Base-by-base conservation (phyloP, 92 coral and sea anemone species). In the Palythoa heliodiscus region DNA sequence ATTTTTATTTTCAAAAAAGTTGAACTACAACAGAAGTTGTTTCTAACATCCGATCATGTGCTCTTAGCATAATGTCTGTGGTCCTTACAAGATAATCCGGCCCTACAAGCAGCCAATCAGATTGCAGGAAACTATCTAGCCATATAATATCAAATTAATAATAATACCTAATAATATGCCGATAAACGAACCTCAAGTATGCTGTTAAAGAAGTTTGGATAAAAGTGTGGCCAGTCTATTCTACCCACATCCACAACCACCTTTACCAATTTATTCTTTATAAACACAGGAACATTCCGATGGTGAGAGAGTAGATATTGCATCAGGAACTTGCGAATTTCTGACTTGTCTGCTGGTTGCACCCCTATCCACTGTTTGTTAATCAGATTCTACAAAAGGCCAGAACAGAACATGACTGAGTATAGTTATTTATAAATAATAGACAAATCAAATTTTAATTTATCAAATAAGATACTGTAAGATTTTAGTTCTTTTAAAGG, bases 171-270 rank as follows among this genome's bases (percentile, higher is more conserved):
- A 29, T 29, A 29, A 60, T 12, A 15, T 15, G 17, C 3, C 16
- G 4, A 20, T n/a, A 52, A 66, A 85, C 89, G 14, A 77, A 96
- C 99, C 99, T 96, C 97, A 19, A 96, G 38, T 19, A 96, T 93
- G 61, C 91, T 95, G 72, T 95, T 87, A 88, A 96, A 95, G 83
- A 96, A 96, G 57, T 93, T 91, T 13, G 96, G 97, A 82, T 96
- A 96, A 87, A 96, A 96, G 69, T 96, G 99, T 50, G 99, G 99
- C 99, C 99, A 96, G 74, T 96, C 99, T 47, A 95, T 90, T 47
- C 99, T 88, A 11, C 98, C 98, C 69, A 96, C 75, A 73, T 93
- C 99, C 5, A 96, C 99, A 19, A 96, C 87, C 3, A 94, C 99
- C 76, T 96, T 96, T 17, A 93, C 93, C 19, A 96, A 91, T 86